phyloP scores from a whole-genome alignment of 23 tunicate genomes.

The Botrylloides violaceus region DNA sequence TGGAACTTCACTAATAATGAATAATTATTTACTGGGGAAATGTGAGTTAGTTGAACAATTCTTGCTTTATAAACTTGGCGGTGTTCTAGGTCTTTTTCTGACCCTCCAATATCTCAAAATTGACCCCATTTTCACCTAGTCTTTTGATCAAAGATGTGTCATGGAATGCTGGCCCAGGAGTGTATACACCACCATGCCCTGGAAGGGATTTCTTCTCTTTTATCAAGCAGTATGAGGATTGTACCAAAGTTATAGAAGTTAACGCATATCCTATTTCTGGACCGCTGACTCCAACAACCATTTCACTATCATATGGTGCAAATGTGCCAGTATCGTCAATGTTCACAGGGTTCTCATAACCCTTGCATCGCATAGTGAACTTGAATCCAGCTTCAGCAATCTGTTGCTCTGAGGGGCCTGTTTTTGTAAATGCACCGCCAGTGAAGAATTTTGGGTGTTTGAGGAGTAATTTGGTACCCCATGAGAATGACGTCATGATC shows the following conservation, averaged over 20 bases:
- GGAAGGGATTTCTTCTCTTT: conserved; percentile 62
- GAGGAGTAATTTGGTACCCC: conserved; percentile 65
- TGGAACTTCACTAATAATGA: no score
- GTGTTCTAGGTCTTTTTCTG: neutral
- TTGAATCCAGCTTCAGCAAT: conserved; percentile 45
- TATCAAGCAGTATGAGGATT: conserved; percentile 34
- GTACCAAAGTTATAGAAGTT: conserved; percentile 68
- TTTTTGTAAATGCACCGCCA: conserved; percentile 52
- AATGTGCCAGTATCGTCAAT: neutral
- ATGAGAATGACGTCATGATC: conserved; percentile 37
- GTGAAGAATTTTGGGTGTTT: conserved; percentile 77
- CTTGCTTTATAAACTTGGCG: no score
- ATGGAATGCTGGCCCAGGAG: conserved; percentile 66
- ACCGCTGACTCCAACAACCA: conserved; percentile 49
- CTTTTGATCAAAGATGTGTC: conserved; percentile 44
- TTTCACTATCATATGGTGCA: conserved; percentile 32
- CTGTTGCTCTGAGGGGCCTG: conserved; percentile 73
- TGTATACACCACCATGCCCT: conserved; percentile 66
- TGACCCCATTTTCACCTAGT: conserved; percentile 49
- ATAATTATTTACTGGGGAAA: no score
- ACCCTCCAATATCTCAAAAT: neutral
- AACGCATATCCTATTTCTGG: conserved; percentile 90
- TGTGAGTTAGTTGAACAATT: no score
- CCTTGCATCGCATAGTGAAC: conserved; percentile 61
- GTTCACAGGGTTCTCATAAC: conserved; percentile 27